phyloP scores from a whole-genome alignment of 2,797 vertebrate genomes.

The Hypotaenidia okinawae region DNA sequence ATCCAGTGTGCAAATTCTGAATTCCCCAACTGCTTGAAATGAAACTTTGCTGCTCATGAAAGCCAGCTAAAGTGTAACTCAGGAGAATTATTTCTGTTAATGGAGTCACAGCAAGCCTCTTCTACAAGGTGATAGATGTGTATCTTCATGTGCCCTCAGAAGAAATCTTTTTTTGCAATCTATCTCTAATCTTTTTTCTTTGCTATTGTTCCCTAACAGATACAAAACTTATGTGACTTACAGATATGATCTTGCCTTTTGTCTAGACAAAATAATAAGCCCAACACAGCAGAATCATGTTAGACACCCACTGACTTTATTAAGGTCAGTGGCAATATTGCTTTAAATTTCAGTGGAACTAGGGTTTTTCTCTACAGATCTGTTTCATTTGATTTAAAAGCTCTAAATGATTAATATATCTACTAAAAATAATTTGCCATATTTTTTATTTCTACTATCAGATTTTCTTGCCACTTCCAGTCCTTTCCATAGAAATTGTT shows the following conservation, averaged over 20 bases:
- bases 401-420: slow-evolving; percentile 13
- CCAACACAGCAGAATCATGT: slow-evolving; percentile 20
- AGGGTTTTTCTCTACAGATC: neutral
- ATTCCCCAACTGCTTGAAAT: neutral
- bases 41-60: neutral
- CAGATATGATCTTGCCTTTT: slow-evolving; percentile 45
- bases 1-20: neutral
- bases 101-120: neutral
- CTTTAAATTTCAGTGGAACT: slow-evolving; percentile 25
- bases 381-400: slow-evolving; percentile 15
- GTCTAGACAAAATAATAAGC: slow-evolving; percentile 64
- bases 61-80: neutral
- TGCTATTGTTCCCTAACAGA: neutral
- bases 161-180: slow-evolving; percentile 19
- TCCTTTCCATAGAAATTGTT: neutral
- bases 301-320: slow-evolving; percentile 39
- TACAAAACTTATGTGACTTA: slow-evolving; percentile 33
- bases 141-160: neutral
- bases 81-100: neutral
- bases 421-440: neutral
- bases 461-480: neutral
- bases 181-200: slow-evolving; percentile 11
- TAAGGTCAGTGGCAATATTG: slow-evolving; percentile 39
- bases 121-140: neutral
- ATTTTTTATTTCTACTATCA: neutral